Conservation (phyloP, 2,113 vertebrate species). For the Scytalopus superciliaris region DNA sequence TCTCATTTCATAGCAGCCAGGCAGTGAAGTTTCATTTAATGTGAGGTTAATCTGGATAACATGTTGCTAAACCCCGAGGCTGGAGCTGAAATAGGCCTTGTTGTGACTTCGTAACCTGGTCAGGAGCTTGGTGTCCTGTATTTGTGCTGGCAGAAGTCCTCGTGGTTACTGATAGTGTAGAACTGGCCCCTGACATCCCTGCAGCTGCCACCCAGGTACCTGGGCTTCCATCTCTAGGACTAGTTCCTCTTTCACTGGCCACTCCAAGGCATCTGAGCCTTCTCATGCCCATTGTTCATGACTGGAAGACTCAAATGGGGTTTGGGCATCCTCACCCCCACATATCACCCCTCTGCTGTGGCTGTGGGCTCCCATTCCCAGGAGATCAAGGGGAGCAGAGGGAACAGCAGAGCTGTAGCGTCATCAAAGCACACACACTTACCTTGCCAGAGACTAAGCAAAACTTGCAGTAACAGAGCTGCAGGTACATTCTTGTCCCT, state of each 20-base stretch:
- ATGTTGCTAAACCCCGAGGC: neutral
- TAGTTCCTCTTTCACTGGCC: neutral
- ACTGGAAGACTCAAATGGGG: fast-evolving
- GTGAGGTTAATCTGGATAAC: neutral
- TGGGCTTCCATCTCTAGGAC: neutral
- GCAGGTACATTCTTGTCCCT: neutral
- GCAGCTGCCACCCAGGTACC: neutral
- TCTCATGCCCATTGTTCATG: fast-evolving
- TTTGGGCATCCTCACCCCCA: neutral
- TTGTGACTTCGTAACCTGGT: neutral
- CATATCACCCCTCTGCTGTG: fast-evolving
- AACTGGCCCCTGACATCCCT: fast-evolving
- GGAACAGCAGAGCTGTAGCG: neutral
- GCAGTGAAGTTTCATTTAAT: neutral
- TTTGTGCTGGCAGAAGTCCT: neutral
- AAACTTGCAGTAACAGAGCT: neutral
- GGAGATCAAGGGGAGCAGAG: neutral
- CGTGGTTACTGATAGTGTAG: neutral
- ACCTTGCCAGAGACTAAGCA: neutral
- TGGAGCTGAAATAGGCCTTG: neutral
- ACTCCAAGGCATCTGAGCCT: neutral
- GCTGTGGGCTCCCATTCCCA: fast-evolving
- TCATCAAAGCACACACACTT: neutral
- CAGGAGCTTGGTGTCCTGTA: neutral
- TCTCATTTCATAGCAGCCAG: too few species aligned